These are phyloP conservation scores for Pampusana beccarii DNA, from an alignment of 2,113 vertebrate species.

Conservation along the genomic window DNA sequence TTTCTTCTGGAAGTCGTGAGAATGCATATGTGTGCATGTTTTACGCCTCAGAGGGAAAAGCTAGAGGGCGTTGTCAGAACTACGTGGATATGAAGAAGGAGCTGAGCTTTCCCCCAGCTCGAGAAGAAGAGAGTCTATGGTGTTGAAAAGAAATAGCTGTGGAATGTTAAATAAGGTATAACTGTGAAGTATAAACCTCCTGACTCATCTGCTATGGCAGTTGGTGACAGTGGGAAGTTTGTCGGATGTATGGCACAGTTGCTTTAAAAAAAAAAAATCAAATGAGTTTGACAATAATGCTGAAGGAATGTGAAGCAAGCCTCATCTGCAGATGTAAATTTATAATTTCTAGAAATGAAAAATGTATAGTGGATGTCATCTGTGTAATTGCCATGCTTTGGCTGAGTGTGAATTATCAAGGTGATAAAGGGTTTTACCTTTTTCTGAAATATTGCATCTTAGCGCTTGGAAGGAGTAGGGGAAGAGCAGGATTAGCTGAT, in stretches of 20 bases:
- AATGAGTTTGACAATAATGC: background rate
- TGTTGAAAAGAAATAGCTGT: background rate
- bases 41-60: background rate
- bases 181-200: background rate
- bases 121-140: background rate
- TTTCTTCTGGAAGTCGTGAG: background rate
- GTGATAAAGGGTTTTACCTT: background rate
- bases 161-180: background rate
- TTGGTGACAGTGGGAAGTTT: background rate
- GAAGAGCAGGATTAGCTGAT: background rate
- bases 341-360: background rate
- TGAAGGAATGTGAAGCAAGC: background rate
- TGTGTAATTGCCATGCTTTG: background rate
- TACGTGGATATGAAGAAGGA: background rate
- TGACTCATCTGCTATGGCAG: background rate
- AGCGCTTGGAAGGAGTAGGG: background rate
- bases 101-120: background rate
- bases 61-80: background rate
- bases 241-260: background rate
- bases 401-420: background rate
- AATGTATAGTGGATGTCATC: background rate
- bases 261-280: background rate
- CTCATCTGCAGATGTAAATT: background rate
- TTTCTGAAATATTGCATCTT: background rate
- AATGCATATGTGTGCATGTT: background rate